Base-by-base conservation (phyloP, 2,888 invertebrate species). In the Agrilus mali region DNA sequence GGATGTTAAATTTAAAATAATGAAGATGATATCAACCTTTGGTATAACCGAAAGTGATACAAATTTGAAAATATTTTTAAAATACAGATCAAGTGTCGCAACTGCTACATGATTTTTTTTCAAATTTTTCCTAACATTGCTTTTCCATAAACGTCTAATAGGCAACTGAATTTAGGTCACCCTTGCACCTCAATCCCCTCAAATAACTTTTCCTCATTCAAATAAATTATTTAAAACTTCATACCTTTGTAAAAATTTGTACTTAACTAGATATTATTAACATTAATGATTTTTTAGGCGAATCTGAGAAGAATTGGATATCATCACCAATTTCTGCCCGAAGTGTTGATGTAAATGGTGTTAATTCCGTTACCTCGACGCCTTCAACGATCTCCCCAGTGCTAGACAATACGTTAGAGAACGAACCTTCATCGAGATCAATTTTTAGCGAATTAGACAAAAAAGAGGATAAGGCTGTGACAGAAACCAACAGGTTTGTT, bases 351-450 rank as follows among this genome's bases (percentile, higher is more conserved):
- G 51, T 58, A 39, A 60, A 63, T 47, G 61, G 60, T 35, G 56
- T 59, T 32, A 52, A 56, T 48, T 65, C 66, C 31, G 57, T 60
- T 14, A 52, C 57, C 1, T 75, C 74, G 49, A 77, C 77, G 0
- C 77, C 77, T 1, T 77, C 77, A 2, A 78, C 77, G 0, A 61
- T 77, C 47, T 77, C 77, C 1, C 77, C 77, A 0, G 75, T 74
- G 4, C 61, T 59, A 13, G 64, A 63, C 44, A 52, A 47, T 27
- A 54, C 50, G 20, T 51, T 55, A 37, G 65, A 64, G 35, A 65
- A 65, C 38, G 64, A 65, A 40, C 51, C 53, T 37, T 47, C 54
- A n/a, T 56, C 56, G 35, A 52, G 47, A 40, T 53, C 50, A 42
- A 47, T 46, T 42, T 52, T 51, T 34, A 49, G 47, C 43, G 61